Evolutionary conservation across 2,888 invertebrate species (phyloP), one percentile per base, ranked within the genome.

Genomic region (Labia minor): DNA sequence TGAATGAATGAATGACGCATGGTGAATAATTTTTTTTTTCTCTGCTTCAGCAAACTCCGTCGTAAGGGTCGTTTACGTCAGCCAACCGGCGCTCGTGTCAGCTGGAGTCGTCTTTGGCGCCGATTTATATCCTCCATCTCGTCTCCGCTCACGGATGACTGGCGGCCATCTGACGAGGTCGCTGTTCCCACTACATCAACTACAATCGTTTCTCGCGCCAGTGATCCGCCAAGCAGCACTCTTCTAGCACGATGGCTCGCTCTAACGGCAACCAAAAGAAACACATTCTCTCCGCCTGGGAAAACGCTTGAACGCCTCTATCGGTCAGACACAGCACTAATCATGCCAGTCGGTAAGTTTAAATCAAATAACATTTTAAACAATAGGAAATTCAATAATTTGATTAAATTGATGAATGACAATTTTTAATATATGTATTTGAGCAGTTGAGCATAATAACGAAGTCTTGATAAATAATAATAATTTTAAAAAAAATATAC

Each of bases 271-370:
- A 14, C 20, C 33, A 61, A 6, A n/a, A 3, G 64, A 18, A 21
- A 4, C 11, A 64, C 66, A 33, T 16, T 63, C 14, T 4, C 21
- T n/a, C n/a, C 63, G 21, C 11, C 61, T 61, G 10, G 16, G 21
- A 19, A 61, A 21, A 11, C 14, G 18, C 49, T 49, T 49, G 49
- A 49, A 14, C 14, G 49, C 14, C 16, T 16, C 14, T 49, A 49
- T 49, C 49, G 11, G 16, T 49, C 65, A n/a, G 18, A 18, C 66
- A 62, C 69, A 6, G 19, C 67, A 14, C 65, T 19, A 67, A 68
- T 49, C 37, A 69, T 69, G 69, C 69, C 69, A 16, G 67, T 68
- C 26, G 67, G 69, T 69, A 63, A 65, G 67, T n/a, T 20, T 21
- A 14, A 10, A 19, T 8, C 33, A 33, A 33, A 33, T 33, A n/a